phyloP scores from a whole-genome alignment of 2,797 vertebrate species.

The Lepilemur septentrionalis region DNA sequence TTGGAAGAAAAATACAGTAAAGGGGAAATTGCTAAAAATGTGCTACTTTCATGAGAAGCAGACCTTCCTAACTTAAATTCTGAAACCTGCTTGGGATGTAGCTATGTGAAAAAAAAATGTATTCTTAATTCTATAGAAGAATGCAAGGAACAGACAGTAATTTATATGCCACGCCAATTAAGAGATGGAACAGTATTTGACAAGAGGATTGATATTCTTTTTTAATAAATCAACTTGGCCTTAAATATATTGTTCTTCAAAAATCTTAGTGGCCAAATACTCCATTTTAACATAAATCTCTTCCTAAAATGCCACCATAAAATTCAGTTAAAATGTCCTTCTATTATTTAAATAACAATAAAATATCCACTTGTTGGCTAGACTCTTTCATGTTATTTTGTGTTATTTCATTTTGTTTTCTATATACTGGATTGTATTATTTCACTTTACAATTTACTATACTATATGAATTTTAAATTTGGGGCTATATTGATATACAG shows the following conservation, averaged over 20 bases:
- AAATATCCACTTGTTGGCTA: background rate
- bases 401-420: background rate
- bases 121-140: background rate
- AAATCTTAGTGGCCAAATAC: background rate
- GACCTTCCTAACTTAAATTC: background rate
- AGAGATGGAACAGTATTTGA: background rate
- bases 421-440: background rate
- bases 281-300: background rate
- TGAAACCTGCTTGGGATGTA: background rate
- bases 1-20: background rate
- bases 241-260: background rate
- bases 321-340: background rate
- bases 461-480: background rate
- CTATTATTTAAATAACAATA: background rate
- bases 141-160: background rate
- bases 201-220: background rate
- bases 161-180: background rate
- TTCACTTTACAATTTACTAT: background rate
- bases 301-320: background rate
- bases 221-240: background rate
- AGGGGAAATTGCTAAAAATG: background rate
- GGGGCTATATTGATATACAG: background rate
- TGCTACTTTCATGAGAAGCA: background rate
- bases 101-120: background rate
- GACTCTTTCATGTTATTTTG: background rate